Evolutionary conservation across 2,797 vertebrate species (phyloP).

Genomic region (Acrossocheilus fasciatus): DNA sequence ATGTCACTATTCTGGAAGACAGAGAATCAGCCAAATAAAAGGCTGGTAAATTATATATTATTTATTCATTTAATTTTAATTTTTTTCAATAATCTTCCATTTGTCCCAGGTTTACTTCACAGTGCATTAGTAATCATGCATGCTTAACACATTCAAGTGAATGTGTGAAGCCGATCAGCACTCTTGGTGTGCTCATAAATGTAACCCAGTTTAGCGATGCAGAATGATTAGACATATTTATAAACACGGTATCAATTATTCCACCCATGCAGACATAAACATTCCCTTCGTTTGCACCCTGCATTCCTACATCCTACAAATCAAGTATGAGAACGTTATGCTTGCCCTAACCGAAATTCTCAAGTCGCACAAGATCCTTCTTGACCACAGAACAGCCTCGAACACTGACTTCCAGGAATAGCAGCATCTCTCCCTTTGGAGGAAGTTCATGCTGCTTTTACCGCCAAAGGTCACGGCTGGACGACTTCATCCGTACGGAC

Average conservation of each 20-base stretch:
- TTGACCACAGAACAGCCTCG: neutral
- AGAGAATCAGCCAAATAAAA: neutral
- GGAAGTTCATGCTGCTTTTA: slow-evolving; percentile 21
- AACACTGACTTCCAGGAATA: slow-evolving; percentile 42
- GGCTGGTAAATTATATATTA: neutral
- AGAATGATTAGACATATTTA: neutral
- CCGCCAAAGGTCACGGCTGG: slow-evolving; percentile 32
- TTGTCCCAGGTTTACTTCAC: neutral
- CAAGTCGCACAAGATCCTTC: neutral
- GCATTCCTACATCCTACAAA: neutral
- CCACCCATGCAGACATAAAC: neutral
- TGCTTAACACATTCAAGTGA: slow-evolving; percentile 15
- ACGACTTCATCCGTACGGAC: slow-evolving; percentile 8
- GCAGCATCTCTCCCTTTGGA: slow-evolving; percentile 15
- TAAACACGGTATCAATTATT: slow-evolving; percentile 9
- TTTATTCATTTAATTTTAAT: neutral
- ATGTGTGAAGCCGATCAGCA: neutral
- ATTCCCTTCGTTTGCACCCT: neutral
- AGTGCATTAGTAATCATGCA: neutral
- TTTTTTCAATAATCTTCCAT: neutral
- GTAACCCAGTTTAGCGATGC: neutral
- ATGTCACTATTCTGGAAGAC: neutral
- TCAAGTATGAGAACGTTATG: neutral
- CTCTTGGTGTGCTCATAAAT: neutral
- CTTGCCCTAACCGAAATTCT: neutral